A percentile compares a stretch with the other conserved stretches of the same genome.
Evolutionary conservation across 2,113 vertebrate genomes (phyloP).

Genomic region (Trematocara macrostoma): DNA sequence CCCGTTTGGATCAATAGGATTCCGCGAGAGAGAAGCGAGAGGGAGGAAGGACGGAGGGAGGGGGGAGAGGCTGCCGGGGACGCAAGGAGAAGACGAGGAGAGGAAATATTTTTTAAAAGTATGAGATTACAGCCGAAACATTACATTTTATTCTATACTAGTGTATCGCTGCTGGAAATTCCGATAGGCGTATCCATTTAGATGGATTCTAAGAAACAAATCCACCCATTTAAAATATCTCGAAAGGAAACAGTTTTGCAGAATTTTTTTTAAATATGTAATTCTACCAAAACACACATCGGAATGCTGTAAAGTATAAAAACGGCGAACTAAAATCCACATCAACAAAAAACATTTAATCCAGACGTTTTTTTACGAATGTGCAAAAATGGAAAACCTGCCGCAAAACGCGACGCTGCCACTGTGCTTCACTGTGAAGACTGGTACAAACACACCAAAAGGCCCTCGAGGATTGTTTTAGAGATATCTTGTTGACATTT

Average conservation of each 20-base stretch:
- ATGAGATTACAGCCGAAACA: not conserved
- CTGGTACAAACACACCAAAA: not conserved
- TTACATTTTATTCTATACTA: not conserved
- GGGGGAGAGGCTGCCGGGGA: slow-evolving; percentile 36
- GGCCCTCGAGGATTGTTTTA: slow-evolving; percentile 7
- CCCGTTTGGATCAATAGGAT: slow-evolving; percentile 75
- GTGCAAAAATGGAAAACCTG: not conserved
- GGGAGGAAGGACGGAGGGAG: not conserved
- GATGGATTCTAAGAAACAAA: not conserved
- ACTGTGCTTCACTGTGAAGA: not conserved
- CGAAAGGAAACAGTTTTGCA: not conserved
- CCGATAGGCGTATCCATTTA: not conserved
- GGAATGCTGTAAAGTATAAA: not conserved
- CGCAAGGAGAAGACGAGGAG: slow-evolving; percentile 1
- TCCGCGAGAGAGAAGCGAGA: slow-evolving; percentile 61
- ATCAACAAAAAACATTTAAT: not conserved
- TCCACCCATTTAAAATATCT: not conserved
- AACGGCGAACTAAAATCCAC: not conserved
- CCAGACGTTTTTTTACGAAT: not conserved
- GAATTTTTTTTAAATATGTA: rapidly evolving
- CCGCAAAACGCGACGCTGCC: slow-evolving; percentile 2
- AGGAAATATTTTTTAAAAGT: slow-evolving; percentile 20
- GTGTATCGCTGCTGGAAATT: not conserved
- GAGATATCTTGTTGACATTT: not conserved
- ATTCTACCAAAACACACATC: not conserved